Evolutionary conservation across 2,797 vertebrate species (phyloP).

Genomic region (Fistularia tabacaria): DNA sequence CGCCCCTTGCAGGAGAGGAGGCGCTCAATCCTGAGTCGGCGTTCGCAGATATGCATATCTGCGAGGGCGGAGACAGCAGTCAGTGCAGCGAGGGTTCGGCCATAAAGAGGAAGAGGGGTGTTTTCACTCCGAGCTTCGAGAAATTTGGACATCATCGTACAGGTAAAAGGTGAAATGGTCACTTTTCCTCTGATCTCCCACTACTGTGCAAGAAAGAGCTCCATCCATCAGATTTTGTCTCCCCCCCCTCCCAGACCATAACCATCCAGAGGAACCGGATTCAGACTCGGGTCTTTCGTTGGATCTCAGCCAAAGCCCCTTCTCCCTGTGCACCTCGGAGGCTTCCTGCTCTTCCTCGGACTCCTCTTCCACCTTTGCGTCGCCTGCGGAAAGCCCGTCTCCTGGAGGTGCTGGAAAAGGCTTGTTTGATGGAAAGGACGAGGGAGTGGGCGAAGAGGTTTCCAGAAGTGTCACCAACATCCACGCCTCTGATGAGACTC

Average conservation of each 20-base stretch:
- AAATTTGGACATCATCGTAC: no score
- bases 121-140: no score
- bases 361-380: constrained; percentile 65
- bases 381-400: constrained; percentile 22
- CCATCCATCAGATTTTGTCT: background rate
- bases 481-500: constrained; percentile 76
- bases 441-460: constrained; percentile 79
- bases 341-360: constrained; percentile 69
- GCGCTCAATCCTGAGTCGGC: no score
- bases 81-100: no score
- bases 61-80: no score
- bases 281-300: constrained; percentile 95
- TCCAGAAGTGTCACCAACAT: constrained; percentile 81
- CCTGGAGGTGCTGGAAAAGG: constrained; percentile 67
- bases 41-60: no score
- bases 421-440: constrained; percentile 69
- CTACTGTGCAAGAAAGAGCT: background rate
- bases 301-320: constrained; percentile 86
- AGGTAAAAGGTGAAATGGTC: no score
- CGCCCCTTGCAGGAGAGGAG: no score
- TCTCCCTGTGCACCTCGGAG: constrained; percentile 85
- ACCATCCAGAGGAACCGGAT: constrained; percentile 75
- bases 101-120: no score
- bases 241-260: constrained; percentile 32
- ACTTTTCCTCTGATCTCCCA: no score